These are phyloP conservation scores for Isaurus tuberculatus DNA, from an alignment of 92 coral and sea anemone genomes.

Conservation along the genomic window DNA sequence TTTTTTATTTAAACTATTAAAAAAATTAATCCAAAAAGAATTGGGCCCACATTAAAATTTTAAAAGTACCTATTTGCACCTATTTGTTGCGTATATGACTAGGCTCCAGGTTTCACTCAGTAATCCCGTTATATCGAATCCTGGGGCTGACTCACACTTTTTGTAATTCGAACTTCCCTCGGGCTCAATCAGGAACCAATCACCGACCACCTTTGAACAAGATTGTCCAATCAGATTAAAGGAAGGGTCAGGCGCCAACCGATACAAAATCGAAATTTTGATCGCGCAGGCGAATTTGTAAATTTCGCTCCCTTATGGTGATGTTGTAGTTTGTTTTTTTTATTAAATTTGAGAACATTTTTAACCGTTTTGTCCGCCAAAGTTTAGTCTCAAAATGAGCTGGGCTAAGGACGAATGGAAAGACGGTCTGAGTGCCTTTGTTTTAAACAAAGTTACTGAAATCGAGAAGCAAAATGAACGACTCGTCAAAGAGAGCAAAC, in stretches of 20 bases:
- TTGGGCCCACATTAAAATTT: no score
- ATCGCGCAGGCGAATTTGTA: slow-evolving; percentile 16
- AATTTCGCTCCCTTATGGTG: background rate
- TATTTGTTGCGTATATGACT: no score
- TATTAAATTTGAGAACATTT: background rate
- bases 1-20: no score
- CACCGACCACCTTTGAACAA: background rate
- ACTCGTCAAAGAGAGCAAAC: slow-evolving; percentile 80
- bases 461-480: slow-evolving; percentile 85
- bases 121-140: background rate
- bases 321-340: background rate
- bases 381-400: slow-evolving; percentile 74
- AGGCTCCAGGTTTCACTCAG: background rate
- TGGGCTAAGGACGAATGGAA: slow-evolving; percentile 99
- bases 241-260: slow-evolving; percentile 34
- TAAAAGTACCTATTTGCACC: no score
- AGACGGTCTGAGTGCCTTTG: slow-evolving; percentile 77
- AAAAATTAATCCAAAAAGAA: no score
- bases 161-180: slow-evolving; percentile 53
- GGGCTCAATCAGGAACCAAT: slow-evolving; percentile 21
- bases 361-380: background rate
- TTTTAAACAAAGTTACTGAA: slow-evolving; percentile 74
- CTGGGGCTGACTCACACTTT: background rate
- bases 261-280: slow-evolving; percentile 20
- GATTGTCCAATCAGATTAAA: background rate